Evolutionary conservation across 2,113 vertebrate genomes (phyloP).

Genomic region (Phrynocephalus versicolor): DNA sequence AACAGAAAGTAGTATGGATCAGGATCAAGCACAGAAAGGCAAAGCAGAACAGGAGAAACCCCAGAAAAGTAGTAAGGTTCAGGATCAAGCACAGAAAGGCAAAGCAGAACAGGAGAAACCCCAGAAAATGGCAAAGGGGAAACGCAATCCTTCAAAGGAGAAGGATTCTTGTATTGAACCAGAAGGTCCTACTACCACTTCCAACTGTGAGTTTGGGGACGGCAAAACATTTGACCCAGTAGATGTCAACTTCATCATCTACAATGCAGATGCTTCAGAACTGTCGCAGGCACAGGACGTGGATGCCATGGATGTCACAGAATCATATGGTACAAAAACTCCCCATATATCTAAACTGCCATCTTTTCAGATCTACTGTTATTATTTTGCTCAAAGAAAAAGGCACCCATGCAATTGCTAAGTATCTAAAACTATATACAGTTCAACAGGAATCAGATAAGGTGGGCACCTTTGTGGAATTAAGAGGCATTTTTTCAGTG

Average conservation of each 20-base stretch:
- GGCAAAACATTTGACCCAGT: neutral
- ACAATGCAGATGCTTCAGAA: neutral
- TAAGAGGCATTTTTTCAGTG: no score
- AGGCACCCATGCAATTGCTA: neutral
- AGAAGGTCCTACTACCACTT: neutral
- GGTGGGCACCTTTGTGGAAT: no score
- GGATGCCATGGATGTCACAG: neutral
- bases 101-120: neutral
- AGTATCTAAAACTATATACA: neutral
- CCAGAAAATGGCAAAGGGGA: conserved; percentile 20
- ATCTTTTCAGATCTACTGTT: neutral
- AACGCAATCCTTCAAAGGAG: neutral
- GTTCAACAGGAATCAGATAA: no score
- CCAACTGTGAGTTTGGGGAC: neutral
- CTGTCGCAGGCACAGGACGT: neutral
- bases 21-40: neutral
- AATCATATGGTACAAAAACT: neutral
- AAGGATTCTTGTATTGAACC: neutral
- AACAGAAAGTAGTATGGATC: neutral
- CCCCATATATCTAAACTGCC: neutral
- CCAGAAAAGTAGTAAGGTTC: conserved; percentile 11
- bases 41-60: neutral
- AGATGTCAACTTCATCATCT: neutral
- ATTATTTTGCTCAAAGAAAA: neutral
- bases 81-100: neutral